Evolutionary conservation across 2,113 vertebrate species (phyloP), one percentile per base, ranked within the genome.

Genomic region (Dendropsophus ebraccatus): DNA sequence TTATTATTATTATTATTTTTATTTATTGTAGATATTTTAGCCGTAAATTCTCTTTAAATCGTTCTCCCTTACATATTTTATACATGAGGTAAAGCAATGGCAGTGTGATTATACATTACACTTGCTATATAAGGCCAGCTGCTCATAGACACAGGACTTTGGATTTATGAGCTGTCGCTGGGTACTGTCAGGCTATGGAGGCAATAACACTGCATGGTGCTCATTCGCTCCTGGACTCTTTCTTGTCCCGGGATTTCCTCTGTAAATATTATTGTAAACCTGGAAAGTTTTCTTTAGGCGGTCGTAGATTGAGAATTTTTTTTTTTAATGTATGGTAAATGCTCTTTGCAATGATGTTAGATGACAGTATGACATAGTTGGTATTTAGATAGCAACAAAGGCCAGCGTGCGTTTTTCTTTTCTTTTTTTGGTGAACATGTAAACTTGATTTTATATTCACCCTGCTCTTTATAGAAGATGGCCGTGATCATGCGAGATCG

Each of bases 61-160:
- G 70, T 47, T 47, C 37, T n/a, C 19, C 23, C 47, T 45, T 75
- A 75, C 73, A 28, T 75, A 50, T 75, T 75, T 75, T 23, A 75
- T 75, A 16, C 45, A 47, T 75, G 45, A 75, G 41, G 16, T 49
- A 49, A 49, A 12, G 5, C 6, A 35, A 41, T 47, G 41, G 41
- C 72, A 47, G 13, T 74, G 72, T 74, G 41, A 74, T 45, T n/a
- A 37, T 74, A 74, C 37, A 74, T 47, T 12, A 13, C 13, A 17
- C 45, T 73, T 25, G 11, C 70, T 75, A 28, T 75, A 50, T 75
- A 75, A 75, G 73, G 73, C 45, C 10, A 28, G 23, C 41, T 16
- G 45, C 41, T 28, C 73, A 49, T 3, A 28, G 70, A 47, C 2
- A 13, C 37, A 5, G 21, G 21, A 2, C 45, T 50, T 14, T 1